These are phyloP conservation scores for Myrmecophaga tridactyla DNA, from an alignment of 2,113 vertebrate genomes.

Conservation along the genomic window DNA sequence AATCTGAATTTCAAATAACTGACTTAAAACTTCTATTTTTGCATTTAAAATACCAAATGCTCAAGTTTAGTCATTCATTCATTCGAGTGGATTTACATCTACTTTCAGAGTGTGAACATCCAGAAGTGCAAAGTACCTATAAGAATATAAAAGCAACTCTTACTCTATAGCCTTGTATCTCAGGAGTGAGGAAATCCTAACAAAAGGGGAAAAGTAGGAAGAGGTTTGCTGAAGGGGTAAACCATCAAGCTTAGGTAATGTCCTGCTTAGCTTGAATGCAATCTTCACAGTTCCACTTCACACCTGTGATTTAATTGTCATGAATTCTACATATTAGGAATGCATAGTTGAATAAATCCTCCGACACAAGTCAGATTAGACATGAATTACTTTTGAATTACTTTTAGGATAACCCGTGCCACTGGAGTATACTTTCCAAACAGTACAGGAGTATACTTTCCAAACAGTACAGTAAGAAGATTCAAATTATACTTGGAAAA, in stretches of 20 bases:
- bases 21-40: background rate
- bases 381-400: background rate
- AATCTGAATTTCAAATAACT: background rate
- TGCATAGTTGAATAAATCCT: background rate
- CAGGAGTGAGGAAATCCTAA: background rate
- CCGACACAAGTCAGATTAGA: fast-evolving
- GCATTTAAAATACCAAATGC: background rate
- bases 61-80: background rate
- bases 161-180: background rate
- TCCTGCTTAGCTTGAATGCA: too few species aligned
- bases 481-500: background rate
- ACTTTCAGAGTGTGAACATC: background rate
- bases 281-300: too few species aligned
- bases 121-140: background rate
- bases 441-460: background rate
- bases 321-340: background rate
- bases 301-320: background rate
- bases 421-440: background rate
- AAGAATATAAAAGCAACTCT: background rate
- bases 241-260: background rate
- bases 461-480: too few species aligned
- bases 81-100: background rate
- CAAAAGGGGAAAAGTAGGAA: too few species aligned
- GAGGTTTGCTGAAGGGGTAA: background rate
- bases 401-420: background rate